Conservation (phyloP, 2,113 vertebrate genomes). For the Dolichallabes microphthalmus region DNA sequence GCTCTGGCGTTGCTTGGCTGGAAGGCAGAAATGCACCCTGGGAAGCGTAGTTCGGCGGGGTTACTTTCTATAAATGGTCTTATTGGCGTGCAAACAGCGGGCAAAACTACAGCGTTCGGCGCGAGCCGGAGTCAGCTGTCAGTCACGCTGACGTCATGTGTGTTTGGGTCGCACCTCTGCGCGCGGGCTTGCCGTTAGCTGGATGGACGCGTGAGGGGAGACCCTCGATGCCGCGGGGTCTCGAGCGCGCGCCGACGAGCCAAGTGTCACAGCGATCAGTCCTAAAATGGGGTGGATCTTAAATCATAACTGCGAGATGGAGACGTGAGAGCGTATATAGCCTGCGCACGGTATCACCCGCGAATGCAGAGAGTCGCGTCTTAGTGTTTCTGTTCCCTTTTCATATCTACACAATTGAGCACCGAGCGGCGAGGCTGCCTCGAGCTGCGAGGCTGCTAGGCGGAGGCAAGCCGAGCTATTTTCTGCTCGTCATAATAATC, state of each 20-base stretch:
- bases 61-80: neutral
- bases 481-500: conserved; percentile 40
- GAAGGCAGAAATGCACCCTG: conserved; percentile 37
- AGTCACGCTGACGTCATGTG: conserved; percentile 58
- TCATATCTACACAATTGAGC: conserved; percentile 42
- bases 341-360: conserved; percentile 30
- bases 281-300: conserved; percentile 55
- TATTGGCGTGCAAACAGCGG: neutral
- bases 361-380: conserved; percentile 36
- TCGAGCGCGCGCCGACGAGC: conserved; percentile 42
- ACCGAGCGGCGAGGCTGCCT: conserved; percentile 45
- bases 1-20: conserved; percentile 5
- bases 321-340: conserved; percentile 43
- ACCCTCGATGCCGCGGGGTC: conserved; percentile 23
- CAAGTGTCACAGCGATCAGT: conserved; percentile 57
- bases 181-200: conserved; percentile 29
- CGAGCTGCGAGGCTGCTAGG: conserved; percentile 47
- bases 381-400: conserved; percentile 8
- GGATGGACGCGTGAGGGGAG: conserved; percentile 23
- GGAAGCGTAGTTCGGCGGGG: conserved; percentile 50
- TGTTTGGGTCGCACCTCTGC: conserved; percentile 39
- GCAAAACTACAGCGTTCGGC: conserved; percentile 38
- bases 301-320: conserved; percentile 54
- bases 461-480: conserved; percentile 49
- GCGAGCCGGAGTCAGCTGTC: conserved; percentile 45